phyloP scores from a whole-genome alignment of 2,113 vertebrate genomes.

The Orientallactaga bullata region DNA sequence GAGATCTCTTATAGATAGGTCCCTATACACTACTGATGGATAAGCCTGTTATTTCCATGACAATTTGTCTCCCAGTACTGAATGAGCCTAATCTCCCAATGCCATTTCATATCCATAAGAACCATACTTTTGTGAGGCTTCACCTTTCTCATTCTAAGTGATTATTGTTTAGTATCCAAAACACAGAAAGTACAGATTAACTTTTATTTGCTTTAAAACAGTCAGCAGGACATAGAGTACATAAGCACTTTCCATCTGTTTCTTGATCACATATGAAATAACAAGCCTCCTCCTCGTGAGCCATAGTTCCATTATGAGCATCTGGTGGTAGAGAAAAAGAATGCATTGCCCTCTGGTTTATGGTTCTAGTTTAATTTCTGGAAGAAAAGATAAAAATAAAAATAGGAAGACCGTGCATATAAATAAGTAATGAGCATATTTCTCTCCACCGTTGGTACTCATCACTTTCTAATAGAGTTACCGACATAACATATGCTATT shows the following conservation, averaged over 20 bases:
- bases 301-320: conserved; percentile 54
- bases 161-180: conserved; percentile 59
- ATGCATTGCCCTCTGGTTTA: conserved; percentile 49
- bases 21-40: neutral
- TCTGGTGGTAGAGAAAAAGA: conserved; percentile 68
- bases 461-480: conserved; percentile 62
- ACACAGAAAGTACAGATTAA: conserved; percentile 45
- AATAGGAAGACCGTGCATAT: conserved; percentile 53
- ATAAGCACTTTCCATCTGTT: conserved; percentile 64
- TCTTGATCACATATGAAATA: conserved; percentile 37
- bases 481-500: conserved; percentile 55
- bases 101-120: neutral
- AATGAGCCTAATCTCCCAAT: neutral
- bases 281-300: conserved; percentile 52
- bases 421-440: conserved; percentile 69
- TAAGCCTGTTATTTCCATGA: neutral
- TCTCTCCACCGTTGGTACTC: conserved; percentile 59
- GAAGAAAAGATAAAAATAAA: conserved; percentile 61
- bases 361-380: conserved; percentile 71
- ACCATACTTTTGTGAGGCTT: neutral
- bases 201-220: conserved; percentile 65
- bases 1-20: neutral
- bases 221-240: conserved; percentile 31
- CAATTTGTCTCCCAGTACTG: neutral
- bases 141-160: neutral